These are phyloP conservation scores for Gnathonemus longibarbis DNA, from an alignment of 2,113 vertebrate species.

Conservation along the genomic window DNA sequence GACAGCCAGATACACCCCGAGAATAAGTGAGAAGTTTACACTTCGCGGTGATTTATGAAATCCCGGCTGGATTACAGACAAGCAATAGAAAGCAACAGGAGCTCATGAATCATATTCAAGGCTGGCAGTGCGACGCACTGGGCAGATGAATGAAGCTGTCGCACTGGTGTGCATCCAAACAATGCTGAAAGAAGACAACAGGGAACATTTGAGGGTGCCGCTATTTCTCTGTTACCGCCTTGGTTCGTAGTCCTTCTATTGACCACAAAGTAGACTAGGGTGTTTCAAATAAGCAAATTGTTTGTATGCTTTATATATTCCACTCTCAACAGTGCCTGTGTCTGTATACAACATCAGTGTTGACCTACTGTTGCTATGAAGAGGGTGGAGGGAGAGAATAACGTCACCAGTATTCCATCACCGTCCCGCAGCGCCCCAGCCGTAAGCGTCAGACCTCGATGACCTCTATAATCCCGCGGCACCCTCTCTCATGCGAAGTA, in stretches of 20 bases:
- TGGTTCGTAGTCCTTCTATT: neutral
- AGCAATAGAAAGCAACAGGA: neutral
- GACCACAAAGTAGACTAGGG: neutral
- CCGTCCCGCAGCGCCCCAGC: neutral
- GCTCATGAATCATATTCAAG: neutral
- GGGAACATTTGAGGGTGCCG: neutral
- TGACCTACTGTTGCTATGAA: neutral
- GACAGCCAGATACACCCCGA: neutral
- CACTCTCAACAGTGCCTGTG: neutral
- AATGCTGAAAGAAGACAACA: neutral
- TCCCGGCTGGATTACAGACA: neutral
- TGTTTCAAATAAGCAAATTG: neutral
- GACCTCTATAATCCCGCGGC: neutral
- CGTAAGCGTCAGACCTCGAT: neutral
- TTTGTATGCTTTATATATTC: neutral
- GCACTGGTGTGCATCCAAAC: neutral
- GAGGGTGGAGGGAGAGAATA: neutral
- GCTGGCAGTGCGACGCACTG: neutral
- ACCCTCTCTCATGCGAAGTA: neutral
- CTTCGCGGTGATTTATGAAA: neutral
- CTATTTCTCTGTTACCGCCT: neutral
- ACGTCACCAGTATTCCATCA: neutral
- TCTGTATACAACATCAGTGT: neutral
- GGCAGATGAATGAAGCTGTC: conserved; percentile 7
- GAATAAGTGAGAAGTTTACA: conserved; percentile 8